Evolutionary conservation across 2,113 vertebrate genomes (phyloP).

Genomic region (Epinephelus lanceolatus): DNA sequence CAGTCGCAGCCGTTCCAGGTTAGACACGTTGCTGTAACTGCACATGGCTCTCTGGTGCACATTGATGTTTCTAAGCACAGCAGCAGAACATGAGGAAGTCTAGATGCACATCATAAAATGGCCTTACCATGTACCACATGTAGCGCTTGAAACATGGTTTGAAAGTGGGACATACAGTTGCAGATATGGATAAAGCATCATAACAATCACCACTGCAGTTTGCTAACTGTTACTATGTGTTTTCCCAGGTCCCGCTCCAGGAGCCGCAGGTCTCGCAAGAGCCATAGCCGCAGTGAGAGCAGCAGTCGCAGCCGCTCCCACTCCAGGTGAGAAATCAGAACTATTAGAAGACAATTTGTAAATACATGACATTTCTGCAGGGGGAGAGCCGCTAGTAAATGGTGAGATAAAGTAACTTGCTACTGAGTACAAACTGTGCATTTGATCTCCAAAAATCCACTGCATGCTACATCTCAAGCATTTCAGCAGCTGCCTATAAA

Average conservation of each 20-base stretch:
- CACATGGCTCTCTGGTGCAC: background rate
- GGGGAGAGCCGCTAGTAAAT: no score
- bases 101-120: background rate
- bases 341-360: background rate
- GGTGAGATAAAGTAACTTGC: background rate
- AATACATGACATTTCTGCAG: background rate
- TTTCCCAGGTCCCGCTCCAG: constrained; percentile 91
- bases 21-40: background rate
- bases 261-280: constrained; percentile 94
- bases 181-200: background rate
- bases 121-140: background rate
- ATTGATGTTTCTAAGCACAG: background rate
- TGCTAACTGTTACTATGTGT: background rate
- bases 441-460: background rate
- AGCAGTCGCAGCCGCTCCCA: constrained; percentile 91
- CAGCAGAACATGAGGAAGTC: background rate
- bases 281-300: constrained; percentile 92
- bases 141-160: background rate
- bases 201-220: background rate
- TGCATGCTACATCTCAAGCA: background rate
- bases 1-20: constrained; percentile 94
- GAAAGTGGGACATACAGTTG: background rate
- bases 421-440: background rate
- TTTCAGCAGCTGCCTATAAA: background rate
- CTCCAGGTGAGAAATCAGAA: constrained; percentile 87